Evolutionary conservation across 2,113 vertebrate species (phyloP).

Genomic region (Panthera uncia): DNA sequence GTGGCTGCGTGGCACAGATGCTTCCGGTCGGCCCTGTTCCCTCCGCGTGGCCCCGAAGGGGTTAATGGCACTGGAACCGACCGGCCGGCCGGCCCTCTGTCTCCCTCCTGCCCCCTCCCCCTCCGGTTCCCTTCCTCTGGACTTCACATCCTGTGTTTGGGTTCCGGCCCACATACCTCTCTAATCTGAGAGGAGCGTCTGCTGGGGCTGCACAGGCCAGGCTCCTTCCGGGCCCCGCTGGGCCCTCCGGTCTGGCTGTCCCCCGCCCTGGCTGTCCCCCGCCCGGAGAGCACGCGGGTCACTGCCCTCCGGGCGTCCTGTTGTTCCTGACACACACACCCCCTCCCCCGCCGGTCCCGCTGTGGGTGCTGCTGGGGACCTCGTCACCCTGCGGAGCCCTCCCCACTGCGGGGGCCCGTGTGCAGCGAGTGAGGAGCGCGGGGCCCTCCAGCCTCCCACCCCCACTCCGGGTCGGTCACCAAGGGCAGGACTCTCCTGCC

Average conservation of each 20-base stretch:
- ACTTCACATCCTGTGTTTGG: constrained; percentile 87
- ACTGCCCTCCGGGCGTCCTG: not conserved
- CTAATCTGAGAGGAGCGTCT: constrained; percentile 81
- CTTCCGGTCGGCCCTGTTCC: not conserved
- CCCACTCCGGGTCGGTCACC: not conserved
- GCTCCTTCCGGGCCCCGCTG: constrained; percentile 79
- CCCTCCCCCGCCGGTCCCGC: not conserved
- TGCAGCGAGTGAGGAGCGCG: not conserved
- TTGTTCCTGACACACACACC: not conserved
- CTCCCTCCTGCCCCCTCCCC: constrained; percentile 32
- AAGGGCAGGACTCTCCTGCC: not conserved
- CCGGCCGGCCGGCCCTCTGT: not conserved
- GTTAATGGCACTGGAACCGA: constrained; percentile 77
- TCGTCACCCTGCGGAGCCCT: no score
- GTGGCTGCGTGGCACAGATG: fast-evolving
- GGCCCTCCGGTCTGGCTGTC: constrained; percentile 57
- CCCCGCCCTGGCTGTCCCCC: not conserved
- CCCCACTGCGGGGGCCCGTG: not conserved
- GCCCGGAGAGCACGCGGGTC: not conserved
- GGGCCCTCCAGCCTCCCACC: not conserved
- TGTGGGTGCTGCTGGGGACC: not conserved
- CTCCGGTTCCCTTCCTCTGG: constrained; percentile 82
- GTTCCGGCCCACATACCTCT: constrained; percentile 87
- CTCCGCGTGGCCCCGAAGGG: constrained; percentile 68
- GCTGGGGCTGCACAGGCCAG: constrained; percentile 79